Evolutionary conservation across 1,140 invertebrate genomes (phyloP).

Genomic region (Drosophila subpulchrella): DNA sequence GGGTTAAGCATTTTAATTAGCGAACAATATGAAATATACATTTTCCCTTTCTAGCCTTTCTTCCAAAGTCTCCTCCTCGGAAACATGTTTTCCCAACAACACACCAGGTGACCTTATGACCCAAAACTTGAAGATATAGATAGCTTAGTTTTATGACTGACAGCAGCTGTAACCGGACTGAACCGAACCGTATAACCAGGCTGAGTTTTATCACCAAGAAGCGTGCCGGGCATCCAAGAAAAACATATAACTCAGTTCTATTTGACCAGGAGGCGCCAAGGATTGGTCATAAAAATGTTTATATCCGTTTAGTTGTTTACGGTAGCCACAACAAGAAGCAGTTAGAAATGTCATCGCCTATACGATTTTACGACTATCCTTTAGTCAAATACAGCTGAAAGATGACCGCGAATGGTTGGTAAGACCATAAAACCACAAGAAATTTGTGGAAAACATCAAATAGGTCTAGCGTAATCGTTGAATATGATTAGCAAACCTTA

Average conservation of each 20-base stretch:
- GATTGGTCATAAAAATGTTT: conserved; percentile 37
- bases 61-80: neutral
- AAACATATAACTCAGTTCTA: conserved; percentile 26
- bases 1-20: conserved; percentile 83
- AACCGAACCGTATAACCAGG: conserved; percentile 15
- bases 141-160: conserved; percentile 54
- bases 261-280: conserved; percentile 47
- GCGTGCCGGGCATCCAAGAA: conserved; percentile 57
- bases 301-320: conserved; percentile 54
- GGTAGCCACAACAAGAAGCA: conserved; percentile 46
- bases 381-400: conserved; percentile 53
- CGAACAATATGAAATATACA: conserved; percentile 63
- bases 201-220: conserved; percentile 62
- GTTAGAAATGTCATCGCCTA: conserved; percentile 30
- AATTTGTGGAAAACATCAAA: conserved; percentile 15
- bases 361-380: conserved; percentile 32
- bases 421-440: conserved; percentile 9
- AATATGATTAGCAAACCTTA: neutral
- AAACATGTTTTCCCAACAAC: conserved; percentile 14
- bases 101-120: conserved; percentile 42
- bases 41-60: conserved; percentile 20
- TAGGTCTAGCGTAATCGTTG: neutral
- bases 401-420: neutral
- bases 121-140: conserved; percentile 47
- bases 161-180: conserved; percentile 39